These are phyloP conservation scores for Unio delphinus DNA, from an alignment of 2,888 invertebrate species.

Conservation along the genomic window DNA sequence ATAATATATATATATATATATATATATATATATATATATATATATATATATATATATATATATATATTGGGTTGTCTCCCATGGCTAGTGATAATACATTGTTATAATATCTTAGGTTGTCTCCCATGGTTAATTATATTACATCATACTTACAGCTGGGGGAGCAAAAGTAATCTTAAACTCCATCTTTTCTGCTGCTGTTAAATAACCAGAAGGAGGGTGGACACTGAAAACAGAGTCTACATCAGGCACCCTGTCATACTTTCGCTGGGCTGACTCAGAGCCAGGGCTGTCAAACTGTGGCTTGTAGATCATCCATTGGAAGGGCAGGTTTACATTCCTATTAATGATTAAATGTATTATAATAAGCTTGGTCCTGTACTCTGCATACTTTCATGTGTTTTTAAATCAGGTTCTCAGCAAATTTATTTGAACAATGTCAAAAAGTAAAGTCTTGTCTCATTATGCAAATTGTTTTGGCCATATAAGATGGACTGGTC, in stretches of 20 bases:
- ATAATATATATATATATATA: slow-evolving; percentile 21
- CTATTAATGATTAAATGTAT: slow-evolving; percentile 32
- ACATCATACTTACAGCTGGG: slow-evolving; percentile 52
- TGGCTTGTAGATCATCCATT: slow-evolving; percentile 69
- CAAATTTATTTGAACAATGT: too few species aligned
- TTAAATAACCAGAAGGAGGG: slow-evolving; percentile 60
- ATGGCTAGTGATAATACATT: background rate
- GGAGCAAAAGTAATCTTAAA: slow-evolving; percentile 70
- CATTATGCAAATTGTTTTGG: too few species aligned
- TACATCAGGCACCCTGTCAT: slow-evolving; percentile 59
- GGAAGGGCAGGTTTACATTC: slow-evolving; percentile 65
- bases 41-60: slow-evolving; percentile 7
- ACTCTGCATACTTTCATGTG: too few species aligned
- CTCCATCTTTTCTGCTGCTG: slow-evolving; percentile 47
- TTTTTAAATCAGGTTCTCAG: too few species aligned
- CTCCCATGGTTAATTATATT: background rate
- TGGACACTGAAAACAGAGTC: slow-evolving; percentile 67
- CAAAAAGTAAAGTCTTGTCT: too few species aligned
- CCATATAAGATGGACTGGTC: too few species aligned
- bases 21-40: slow-evolving; percentile 7
- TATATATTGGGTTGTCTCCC: background rate
- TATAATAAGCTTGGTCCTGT: too few species aligned
- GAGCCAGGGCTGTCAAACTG: slow-evolving; percentile 51
- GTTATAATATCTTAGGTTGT: background rate
- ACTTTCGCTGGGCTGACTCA: slow-evolving; percentile 19